Conservation (phyloP, 1,140 invertebrate genomes). For the Pseudomyrmex gracilis region DNA sequence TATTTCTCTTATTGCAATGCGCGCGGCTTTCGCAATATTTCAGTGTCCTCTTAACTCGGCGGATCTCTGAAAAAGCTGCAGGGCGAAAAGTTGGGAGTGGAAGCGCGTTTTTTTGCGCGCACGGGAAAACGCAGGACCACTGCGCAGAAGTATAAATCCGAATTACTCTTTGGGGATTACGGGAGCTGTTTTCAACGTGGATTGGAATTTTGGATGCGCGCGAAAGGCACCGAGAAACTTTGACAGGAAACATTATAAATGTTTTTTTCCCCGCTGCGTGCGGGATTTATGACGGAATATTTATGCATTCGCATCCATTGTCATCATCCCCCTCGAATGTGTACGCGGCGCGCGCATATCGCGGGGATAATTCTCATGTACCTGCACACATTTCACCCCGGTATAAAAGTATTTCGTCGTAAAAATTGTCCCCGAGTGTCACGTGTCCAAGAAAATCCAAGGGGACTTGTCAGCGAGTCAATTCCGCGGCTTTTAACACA, state of each 20-base stretch:
- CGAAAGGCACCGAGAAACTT: constrained; percentile 47
- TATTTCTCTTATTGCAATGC: constrained; percentile 73
- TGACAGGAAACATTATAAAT: constrained; percentile 54
- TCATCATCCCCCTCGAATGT: too few relatives aligned
- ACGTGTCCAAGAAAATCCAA: neutral
- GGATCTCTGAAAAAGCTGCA: constrained; percentile 42
- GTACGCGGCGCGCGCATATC: neutral
- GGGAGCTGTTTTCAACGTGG: constrained; percentile 52
- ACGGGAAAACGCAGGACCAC: constrained; percentile 9
- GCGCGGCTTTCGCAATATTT: constrained; percentile 66
- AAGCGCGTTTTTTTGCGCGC: constrained; percentile 16
- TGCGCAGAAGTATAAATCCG: constrained; percentile 41
- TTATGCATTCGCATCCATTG: constrained; percentile 48
- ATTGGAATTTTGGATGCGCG: constrained; percentile 52
- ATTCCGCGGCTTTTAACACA: neutral
- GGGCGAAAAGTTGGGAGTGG: constrained; percentile 32
- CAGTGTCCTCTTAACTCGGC: constrained; percentile 50
- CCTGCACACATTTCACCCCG: neutral
- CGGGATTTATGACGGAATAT: constrained; percentile 30
- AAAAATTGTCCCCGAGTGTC: neutral
- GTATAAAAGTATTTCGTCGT: constrained; percentile 1
- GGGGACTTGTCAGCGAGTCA: neutral
- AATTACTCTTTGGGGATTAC: constrained; percentile 59
- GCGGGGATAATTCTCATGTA: neutral
- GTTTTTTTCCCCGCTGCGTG: constrained; percentile 30